Evolutionary conservation across 2,888 invertebrate species (phyloP), one percentile per base, ranked within the genome.

Genomic region (Fabriciana adippe): DNA sequence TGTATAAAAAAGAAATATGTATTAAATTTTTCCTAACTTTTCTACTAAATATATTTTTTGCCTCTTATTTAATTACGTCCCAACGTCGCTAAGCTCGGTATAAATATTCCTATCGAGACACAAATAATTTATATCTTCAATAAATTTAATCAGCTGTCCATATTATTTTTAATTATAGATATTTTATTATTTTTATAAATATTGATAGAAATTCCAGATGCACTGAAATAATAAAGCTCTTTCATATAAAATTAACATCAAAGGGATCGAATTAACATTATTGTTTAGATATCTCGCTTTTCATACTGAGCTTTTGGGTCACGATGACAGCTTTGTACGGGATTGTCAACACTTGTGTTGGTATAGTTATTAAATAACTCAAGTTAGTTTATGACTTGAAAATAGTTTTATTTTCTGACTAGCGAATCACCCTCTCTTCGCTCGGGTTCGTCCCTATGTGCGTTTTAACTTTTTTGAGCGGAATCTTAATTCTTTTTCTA

Each of bases 121-220:
- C 14, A 47, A 41, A 18, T 21, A 45, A 57, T 57, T 57, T 57
- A 57, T 57, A 57, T 21, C 21, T 4, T 14, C n/a, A 45, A 26
- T 55, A 14, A 54, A 54, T 13, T 26, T 11, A 47, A 13, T 21
- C 51, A 35, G 18, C 47, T 48, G 26, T 35, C 13, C 26, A 26
- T 59, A 13, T 16, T 50, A 54, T 15, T 18, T 45, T 57, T 45
- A 63, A 56, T 63, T 62, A 62, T 56, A 63, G 51, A 16, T 14
- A 47, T 18, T 18, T 67, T 55, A 59, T 70, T 65, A 70, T 70
- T 67, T 18, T 62, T 48, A 51, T 69, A 65, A 69, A 70, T 64
- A 64, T 67, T 65, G 66, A 41, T 41, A 54, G 61, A 56, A 59
- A 62, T 54, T 62, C 21, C 62, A 47, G 66, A 66, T 70, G 60